phyloP scores from a whole-genome alignment of 1,140 invertebrate species.

The Zaprionus africanus region DNA sequence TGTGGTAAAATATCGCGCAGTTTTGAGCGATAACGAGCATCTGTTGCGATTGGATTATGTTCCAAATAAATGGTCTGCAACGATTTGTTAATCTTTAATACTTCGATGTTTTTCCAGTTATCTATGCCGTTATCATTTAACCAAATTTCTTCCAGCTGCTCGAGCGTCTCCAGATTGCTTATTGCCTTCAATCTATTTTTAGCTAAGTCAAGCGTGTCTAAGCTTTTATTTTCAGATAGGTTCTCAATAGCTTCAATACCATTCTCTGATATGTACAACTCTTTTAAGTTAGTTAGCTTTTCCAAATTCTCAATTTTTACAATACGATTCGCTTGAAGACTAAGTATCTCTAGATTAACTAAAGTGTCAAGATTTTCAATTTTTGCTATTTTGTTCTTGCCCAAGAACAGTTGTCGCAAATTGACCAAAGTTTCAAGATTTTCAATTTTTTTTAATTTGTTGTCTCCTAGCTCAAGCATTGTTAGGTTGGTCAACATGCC shows the following conservation, averaged over 20 bases:
- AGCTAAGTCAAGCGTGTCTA: constrained; percentile 96
- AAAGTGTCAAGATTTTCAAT: constrained; percentile 94
- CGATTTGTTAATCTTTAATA: constrained; percentile 90
- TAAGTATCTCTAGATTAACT: constrained; percentile 91
- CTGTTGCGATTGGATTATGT: constrained; percentile 94
- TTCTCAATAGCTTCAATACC: constrained; percentile 92
- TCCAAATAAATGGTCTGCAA: constrained; percentile 97
- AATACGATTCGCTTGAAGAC: constrained; percentile 96
- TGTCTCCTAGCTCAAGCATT: constrained; percentile 97
- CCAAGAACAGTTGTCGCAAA: constrained; percentile 92
- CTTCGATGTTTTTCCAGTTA: constrained; percentile 94
- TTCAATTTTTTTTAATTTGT: constrained; percentile 92
- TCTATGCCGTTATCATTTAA: constrained; percentile 96
- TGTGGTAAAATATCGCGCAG: constrained; percentile 94
- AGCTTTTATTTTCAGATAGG: constrained; percentile 88
- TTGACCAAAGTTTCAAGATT: constrained; percentile 91
- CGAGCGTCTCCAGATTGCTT: constrained; percentile 91
- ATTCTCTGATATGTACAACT: constrained; percentile 98
- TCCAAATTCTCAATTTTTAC: constrained; percentile 94
- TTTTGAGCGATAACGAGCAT: constrained; percentile 95
- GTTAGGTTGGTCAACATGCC: constrained; percentile 91
- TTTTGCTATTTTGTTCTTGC: constrained; percentile 98
- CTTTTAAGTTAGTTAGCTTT: constrained; percentile 89
- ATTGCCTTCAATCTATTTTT: constrained; percentile 94
- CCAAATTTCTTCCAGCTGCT: constrained; percentile 96